Conservation (phyloP, 2,113 vertebrate species). For the Tretioscincus oriximinensis region DNA sequence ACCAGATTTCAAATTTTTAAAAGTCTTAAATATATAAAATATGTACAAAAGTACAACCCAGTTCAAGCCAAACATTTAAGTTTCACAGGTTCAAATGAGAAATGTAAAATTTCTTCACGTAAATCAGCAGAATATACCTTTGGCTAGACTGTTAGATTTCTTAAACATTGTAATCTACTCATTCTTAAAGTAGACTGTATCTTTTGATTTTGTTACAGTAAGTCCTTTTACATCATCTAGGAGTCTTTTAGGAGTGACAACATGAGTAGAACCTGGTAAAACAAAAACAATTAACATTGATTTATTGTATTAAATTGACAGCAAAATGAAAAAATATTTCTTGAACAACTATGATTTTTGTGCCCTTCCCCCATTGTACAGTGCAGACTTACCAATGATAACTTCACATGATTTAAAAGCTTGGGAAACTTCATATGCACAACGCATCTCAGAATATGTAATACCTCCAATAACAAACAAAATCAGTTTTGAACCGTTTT, state of each 20-base stretch:
- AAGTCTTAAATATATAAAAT: constrained; percentile 49
- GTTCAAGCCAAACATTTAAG: not conserved
- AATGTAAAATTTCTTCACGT: not conserved
- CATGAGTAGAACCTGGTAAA: constrained; percentile 88
- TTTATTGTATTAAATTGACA: not conserved
- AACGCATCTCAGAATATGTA: constrained; percentile 89
- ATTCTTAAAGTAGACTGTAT: constrained; percentile 78
- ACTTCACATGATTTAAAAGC: constrained; percentile 88
- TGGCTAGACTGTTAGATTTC: constrained; percentile 13
- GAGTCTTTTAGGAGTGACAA: constrained; percentile 87
- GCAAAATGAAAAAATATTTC: not conserved
- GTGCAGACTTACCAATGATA: constrained; percentile 83
- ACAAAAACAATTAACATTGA: not conserved
- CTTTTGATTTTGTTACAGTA: constrained; percentile 78
- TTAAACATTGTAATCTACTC: constrained; percentile 64
- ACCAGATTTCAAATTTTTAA: constrained; percentile 60
- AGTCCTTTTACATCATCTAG: constrained; percentile 91
- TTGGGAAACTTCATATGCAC: constrained; percentile 90
- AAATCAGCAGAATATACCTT: not conserved
- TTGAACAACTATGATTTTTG: not conserved
- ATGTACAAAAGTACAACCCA: constrained; percentile 47
- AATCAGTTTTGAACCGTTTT: constrained; percentile 83
- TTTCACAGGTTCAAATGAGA: not conserved
- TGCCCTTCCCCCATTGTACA: no score
- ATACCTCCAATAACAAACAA: constrained; percentile 94